Conservation (phyloP, 2,113 vertebrate species). For the Cebidichthys violaceus region DNA sequence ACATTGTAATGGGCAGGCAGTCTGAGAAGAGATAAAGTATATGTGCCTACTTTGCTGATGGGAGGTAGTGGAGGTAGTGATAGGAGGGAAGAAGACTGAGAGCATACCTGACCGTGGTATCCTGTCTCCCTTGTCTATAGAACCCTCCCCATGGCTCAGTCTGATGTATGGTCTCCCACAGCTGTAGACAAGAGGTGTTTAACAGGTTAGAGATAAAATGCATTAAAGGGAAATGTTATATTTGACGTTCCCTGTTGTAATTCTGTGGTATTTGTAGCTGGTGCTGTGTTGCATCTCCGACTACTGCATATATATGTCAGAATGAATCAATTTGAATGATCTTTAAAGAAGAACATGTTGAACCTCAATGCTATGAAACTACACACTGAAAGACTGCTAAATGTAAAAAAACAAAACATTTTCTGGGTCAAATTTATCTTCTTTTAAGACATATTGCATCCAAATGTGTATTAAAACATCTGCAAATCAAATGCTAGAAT, state of each 20-base stretch:
- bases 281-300: background rate
- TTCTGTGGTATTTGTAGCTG: background rate
- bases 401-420: background rate
- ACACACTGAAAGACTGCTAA: background rate
- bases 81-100: background rate
- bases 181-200: slow-evolving; percentile 76
- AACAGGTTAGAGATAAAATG: slow-evolving; percentile 16
- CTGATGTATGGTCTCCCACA: slow-evolving; percentile 93
- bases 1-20: background rate
- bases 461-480: background rate
- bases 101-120: slow-evolving; percentile 87
- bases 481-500: background rate
- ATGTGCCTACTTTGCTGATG: background rate
- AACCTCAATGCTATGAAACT: background rate
- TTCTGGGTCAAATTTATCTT: background rate
- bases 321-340: background rate
- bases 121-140: slow-evolving; percentile 84
- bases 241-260: background rate
- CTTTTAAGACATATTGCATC: background rate
- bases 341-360: background rate
- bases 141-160: slow-evolving; percentile 83
- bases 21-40: background rate
- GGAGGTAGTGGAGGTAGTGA: background rate
- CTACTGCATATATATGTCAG: background rate
- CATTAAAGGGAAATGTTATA: slow-evolving; percentile 10